Evolutionary conservation across 2,888 invertebrate species (phyloP).

Genomic region (Atethmia centrago): DNA sequence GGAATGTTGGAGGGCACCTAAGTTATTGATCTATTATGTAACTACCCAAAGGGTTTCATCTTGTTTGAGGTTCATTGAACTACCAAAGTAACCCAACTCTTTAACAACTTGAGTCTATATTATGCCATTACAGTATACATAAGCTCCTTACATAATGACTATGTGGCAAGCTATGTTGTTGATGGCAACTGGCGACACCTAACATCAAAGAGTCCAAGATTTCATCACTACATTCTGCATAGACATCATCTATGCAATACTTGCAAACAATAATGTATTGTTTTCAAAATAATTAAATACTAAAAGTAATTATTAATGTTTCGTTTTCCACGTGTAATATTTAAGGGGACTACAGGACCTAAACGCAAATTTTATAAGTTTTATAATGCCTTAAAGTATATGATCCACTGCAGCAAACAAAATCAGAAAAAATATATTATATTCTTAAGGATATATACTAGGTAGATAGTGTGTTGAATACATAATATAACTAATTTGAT

Average conservation of each 20-base stretch:
- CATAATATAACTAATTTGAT: no score
- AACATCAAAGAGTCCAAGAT: constrained; percentile 3
- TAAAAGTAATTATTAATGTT: no score
- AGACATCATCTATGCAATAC: no score
- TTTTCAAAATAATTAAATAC: background rate
- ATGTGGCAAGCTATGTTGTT: constrained; percentile 20
- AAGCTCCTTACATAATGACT: constrained; percentile 41
- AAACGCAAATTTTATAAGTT: no score
- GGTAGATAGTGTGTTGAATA: no score
- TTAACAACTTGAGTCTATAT: constrained; percentile 2
- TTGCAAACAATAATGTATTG: background rate
- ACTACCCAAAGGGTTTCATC: background rate
- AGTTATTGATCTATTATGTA: background rate
- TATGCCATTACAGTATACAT: constrained; percentile 8
- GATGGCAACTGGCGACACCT: constrained; percentile 24
- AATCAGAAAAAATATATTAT: no score
- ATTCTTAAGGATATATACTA: no score
- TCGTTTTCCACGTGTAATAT: no score
- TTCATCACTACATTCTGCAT: background rate
- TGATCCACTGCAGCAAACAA: no score
- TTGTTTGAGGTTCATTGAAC: constrained; percentile 13
- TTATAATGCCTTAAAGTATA: no score
- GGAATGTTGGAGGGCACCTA: background rate
- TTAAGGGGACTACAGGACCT: no score
- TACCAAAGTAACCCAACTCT: constrained; percentile 18